Conservation (phyloP, 1,140 invertebrate species). For the Hetaerina americana region DNA sequence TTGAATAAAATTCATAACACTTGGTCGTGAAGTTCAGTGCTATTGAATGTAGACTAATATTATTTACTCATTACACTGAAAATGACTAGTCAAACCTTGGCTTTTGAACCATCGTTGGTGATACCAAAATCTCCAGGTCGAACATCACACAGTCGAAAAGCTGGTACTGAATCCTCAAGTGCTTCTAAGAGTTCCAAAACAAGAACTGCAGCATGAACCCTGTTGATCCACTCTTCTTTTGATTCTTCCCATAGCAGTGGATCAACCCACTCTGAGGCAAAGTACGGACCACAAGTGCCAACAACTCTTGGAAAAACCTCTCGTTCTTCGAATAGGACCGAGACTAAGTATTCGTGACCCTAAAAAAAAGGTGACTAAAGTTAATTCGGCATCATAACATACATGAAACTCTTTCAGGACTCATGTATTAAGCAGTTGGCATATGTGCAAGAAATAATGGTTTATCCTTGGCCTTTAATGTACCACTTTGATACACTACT, state of each 20-base stretch:
- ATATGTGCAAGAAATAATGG: no score
- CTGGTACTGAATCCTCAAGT: constrained; percentile 40
- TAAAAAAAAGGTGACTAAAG: no score
- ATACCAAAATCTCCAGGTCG: constrained; percentile 46
- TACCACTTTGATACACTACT: no score
- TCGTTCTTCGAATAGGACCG: constrained; percentile 39
- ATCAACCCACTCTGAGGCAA: constrained; percentile 45
- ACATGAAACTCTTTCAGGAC: no score
- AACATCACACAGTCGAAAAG: constrained; percentile 49
- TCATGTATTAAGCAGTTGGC: no score
- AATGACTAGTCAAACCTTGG: not conserved
- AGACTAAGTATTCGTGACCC: constrained; percentile 49
- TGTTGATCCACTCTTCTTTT: constrained; percentile 32
- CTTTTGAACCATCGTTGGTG: not conserved
- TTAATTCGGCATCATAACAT: no score
- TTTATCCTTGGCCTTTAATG: no score
- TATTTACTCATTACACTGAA: not conserved
- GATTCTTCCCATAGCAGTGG: constrained; percentile 26
- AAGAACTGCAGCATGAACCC: constrained; percentile 39
- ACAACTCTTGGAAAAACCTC: constrained; percentile 49
- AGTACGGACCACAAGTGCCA: constrained; percentile 48
- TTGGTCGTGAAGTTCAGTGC: no score
- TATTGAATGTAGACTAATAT: not conserved
- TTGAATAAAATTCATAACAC: no score
- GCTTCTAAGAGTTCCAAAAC: constrained; percentile 45